Conservation (phyloP, 2,888 invertebrate genomes). For the Aphodius granarius region DNA sequence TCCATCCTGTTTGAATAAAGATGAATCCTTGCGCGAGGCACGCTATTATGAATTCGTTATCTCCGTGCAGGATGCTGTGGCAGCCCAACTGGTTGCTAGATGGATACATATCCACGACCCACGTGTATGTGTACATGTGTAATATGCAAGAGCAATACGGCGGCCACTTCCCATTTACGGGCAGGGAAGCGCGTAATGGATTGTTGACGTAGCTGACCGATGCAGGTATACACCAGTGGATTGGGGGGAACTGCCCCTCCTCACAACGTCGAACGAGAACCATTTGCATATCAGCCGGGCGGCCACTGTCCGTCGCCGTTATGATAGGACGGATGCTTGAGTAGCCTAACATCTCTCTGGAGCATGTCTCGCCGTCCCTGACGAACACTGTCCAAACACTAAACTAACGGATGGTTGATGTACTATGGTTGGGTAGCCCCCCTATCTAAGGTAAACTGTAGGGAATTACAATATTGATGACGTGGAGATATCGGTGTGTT, state of each 20-base stretch:
- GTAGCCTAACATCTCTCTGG: slow-evolving; percentile 29
- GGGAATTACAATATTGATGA: slow-evolving; percentile 51
- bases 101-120: not conserved
- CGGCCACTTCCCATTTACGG: slow-evolving; percentile 33
- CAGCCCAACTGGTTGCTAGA: not conserved
- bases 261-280: slow-evolving; percentile 40
- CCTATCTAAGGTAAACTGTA: slow-evolving; percentile 33
- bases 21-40: not conserved
- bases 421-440: slow-evolving; percentile 12
- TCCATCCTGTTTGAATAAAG: slow-evolving; percentile 8
- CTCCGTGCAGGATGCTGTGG: not conserved
- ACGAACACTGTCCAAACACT: slow-evolving; percentile 32
- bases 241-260: not conserved
- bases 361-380: slow-evolving; percentile 28
- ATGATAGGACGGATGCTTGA: slow-evolving; percentile 43
- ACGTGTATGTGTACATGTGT: not conserved
- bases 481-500: slow-evolving; percentile 20
- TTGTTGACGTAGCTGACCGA: slow-evolving; percentile 54
- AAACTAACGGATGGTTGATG: slow-evolving; percentile 42
- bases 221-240: slow-evolving; percentile 47
- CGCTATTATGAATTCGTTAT: slow-evolving; percentile 13
- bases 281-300: slow-evolving; percentile 51
- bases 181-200: slow-evolving; percentile 49
- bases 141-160: slow-evolving; percentile 3
- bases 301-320: slow-evolving; percentile 28